Percentiles rank a stretch among this genome's conserved stretches.
Conservation (phyloP, 1,140 invertebrate species). For the Amyelois transitella region DNA sequence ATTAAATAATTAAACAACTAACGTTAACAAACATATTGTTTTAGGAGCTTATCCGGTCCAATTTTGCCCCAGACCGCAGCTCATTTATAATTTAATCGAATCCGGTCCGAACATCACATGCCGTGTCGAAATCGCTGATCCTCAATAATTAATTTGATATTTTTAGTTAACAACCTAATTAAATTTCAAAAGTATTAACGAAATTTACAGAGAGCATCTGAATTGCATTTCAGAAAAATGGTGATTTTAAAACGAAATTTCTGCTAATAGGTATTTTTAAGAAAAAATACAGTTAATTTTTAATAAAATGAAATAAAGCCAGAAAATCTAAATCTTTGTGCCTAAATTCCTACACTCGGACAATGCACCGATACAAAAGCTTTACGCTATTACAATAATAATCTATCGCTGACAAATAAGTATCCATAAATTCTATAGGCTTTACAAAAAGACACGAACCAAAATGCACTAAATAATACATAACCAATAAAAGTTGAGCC, state of each 20-base stretch:
- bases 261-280: too few relatives aligned
- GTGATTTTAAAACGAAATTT: too few relatives aligned
- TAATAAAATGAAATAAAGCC: too few relatives aligned
- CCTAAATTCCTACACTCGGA: not conserved
- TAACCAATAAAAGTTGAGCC: constrained; percentile 33
- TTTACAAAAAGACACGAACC: constrained; percentile 17
- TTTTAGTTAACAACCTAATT: too few relatives aligned
- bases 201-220: too few relatives aligned
- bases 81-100: constrained; percentile 9
- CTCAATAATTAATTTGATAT: not conserved
- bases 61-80: not conserved
- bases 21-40: too few relatives aligned
- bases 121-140: not conserved
- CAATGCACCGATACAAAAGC: not conserved
- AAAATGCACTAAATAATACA: constrained; percentile 27
- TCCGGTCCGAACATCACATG: not conserved
- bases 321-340: too few relatives aligned
- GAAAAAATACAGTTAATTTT: too few relatives aligned
- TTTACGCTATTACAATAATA: constrained; percentile 5
- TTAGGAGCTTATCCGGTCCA: not conserved
- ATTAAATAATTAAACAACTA: too few relatives aligned
- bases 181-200: too few relatives aligned
- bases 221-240: too few relatives aligned
- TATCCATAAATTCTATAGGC: constrained; percentile 12
- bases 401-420: constrained; percentile 17